Conservation (phyloP, 2,797 vertebrate species). For the Ptychobarbus kaznakovi region DNA sequence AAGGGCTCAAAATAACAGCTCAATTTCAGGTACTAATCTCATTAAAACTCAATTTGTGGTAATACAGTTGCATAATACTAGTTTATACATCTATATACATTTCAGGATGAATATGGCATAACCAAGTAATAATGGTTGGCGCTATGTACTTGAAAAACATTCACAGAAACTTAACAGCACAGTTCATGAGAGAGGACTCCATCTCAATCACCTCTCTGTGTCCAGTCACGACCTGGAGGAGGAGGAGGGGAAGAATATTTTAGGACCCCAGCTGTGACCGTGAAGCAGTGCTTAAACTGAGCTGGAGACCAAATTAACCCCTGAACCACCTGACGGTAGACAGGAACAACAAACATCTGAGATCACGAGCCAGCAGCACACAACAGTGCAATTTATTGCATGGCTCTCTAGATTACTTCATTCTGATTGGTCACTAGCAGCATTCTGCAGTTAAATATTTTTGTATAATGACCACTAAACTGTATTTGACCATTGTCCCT, state of each 20-base stretch:
- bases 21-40: too few species aligned
- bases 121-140: neutral
- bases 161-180: neutral
- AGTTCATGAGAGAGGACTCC: neutral
- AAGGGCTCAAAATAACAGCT: neutral
- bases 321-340: neutral
- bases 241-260: neutral
- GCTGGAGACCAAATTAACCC: conserved; percentile 35
- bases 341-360: neutral
- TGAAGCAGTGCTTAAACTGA: conserved; percentile 21
- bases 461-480: neutral
- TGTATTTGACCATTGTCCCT: neutral
- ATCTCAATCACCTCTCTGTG: conserved; percentile 28
- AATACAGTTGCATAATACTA: conserved; percentile 1
- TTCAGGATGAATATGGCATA: neutral
- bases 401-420: neutral
- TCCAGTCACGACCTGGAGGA: neutral
- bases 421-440: neutral
- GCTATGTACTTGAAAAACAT: neutral
- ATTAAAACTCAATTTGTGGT: neutral
- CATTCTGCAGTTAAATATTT: neutral
- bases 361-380: neutral
- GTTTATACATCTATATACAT: neutral
- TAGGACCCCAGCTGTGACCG: conserved; percentile 4
- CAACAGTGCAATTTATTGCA: neutral